Percentiles rank a stretch among this genome's conserved stretches.
These are phyloP conservation scores for Anastatus disparis DNA, from an alignment of 1,140 invertebrate genomes.

Conservation along the genomic window DNA sequence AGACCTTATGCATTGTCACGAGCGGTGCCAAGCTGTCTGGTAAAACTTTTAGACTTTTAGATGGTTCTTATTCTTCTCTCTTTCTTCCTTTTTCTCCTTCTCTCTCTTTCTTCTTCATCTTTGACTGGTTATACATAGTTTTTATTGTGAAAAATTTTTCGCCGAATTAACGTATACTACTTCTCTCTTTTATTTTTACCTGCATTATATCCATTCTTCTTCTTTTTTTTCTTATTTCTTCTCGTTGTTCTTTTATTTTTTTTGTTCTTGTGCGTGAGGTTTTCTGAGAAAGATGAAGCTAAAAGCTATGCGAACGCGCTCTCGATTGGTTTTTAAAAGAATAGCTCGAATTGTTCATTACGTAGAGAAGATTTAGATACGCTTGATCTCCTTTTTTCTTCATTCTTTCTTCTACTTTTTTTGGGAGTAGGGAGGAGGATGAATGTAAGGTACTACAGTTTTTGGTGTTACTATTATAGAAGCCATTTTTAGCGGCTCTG, in stretches of 20 bases:
- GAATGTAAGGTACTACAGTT: not conserved
- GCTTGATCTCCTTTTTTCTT: slow-evolving; percentile 2
- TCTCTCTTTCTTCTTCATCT: not conserved
- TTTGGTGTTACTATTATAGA: not conserved
- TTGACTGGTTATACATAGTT: not conserved
- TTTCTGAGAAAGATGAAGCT: slow-evolving; percentile 13
- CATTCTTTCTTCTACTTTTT: not conserved
- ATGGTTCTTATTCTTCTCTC: not conserved
- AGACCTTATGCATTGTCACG: slow-evolving; percentile 17
- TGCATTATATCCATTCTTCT: not conserved
- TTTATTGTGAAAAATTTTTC: slow-evolving; percentile 37
- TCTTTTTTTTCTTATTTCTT: not conserved
- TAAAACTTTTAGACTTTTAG: no score
- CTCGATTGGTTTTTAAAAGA: slow-evolving; percentile 21
- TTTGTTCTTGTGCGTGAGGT: not conserved
- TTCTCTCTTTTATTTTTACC: not conserved
- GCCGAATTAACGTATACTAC: slow-evolving; percentile 22
- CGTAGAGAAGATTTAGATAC: slow-evolving; percentile 29
- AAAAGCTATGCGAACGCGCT: slow-evolving; percentile 2
- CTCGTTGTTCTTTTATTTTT: not conserved
- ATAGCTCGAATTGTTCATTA: slow-evolving; percentile 33
- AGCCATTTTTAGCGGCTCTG: not conserved
- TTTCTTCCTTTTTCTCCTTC: not conserved
- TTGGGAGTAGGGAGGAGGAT: no score
- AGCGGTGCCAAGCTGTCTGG: slow-evolving; percentile 39